Conservation (phyloP, 2,113 vertebrate genomes). For the Acanthochromis polyacanthus region DNA sequence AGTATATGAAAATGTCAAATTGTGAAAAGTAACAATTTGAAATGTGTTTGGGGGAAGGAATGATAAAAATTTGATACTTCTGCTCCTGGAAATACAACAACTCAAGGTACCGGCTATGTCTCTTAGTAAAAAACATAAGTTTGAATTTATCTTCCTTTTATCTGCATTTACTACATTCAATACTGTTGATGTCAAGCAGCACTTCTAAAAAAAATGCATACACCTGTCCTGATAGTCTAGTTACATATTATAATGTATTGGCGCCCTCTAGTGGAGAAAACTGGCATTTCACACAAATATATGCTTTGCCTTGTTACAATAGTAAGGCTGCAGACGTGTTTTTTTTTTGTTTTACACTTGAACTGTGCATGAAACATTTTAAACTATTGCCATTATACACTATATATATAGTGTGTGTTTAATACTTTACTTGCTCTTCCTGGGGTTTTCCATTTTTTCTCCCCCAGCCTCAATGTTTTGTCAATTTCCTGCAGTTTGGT, state of each 20-base stretch:
- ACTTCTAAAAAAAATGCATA: not conserved
- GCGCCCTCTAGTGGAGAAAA: conserved; percentile 53
- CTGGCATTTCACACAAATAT: not conserved
- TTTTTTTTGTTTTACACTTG: not conserved
- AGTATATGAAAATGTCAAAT: not conserved
- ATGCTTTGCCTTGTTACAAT: not conserved
- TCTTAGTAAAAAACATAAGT: too few relatives aligned
- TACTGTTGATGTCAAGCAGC: too few relatives aligned
- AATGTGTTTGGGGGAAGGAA: not conserved
- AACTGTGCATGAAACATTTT: not conserved
- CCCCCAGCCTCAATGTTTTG: too few relatives aligned
- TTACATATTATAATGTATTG: conserved; percentile 15
- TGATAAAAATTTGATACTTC: too few relatives aligned
- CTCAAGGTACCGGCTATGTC: too few relatives aligned
- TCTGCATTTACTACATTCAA: not conserved
- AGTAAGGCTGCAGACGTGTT: not conserved
- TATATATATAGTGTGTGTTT: not conserved
- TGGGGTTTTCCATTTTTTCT: too few relatives aligned
- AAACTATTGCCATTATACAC: not conserved
- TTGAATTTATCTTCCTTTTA: not conserved
- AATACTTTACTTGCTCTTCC: not conserved
- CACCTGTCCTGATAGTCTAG: conserved; percentile 11
- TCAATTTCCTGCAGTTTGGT: too few relatives aligned
- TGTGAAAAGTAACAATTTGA: not conserved
- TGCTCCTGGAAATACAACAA: too few relatives aligned